These are phyloP conservation scores for Ericerus pela DNA, from an alignment of 1,140 invertebrate genomes.

Conservation along the genomic window DNA sequence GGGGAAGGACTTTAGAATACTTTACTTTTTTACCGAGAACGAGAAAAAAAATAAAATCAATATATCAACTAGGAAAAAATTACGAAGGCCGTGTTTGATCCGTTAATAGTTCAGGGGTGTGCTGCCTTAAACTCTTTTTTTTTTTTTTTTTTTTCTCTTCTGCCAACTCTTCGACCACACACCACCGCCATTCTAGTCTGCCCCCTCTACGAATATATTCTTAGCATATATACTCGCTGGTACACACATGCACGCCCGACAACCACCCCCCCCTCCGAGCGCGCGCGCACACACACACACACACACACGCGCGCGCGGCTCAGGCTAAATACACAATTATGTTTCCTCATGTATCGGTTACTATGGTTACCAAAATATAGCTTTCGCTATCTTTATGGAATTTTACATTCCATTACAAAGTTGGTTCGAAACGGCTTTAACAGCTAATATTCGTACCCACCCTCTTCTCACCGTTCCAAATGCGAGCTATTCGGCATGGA, in stretches of 20 bases:
- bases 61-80: slow-evolving; percentile 12
- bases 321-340: slow-evolving; percentile 12
- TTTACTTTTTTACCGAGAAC: slow-evolving; percentile 2
- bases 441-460: slow-evolving; percentile 7
- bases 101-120: slow-evolving; percentile 11
- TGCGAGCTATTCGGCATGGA: too few relatives aligned
- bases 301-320: too few relatives aligned
- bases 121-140: slow-evolving; percentile 6
- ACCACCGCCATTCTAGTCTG: too few relatives aligned
- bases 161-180: neutral
- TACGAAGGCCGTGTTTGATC: slow-evolving; percentile 11
- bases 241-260: too few relatives aligned
- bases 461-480: too few relatives aligned
- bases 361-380: slow-evolving; percentile 11
- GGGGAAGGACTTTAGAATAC: too few relatives aligned
- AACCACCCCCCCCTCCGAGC: neutral
- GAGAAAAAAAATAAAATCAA: slow-evolving; percentile 11
- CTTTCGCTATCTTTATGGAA: slow-evolving; percentile 11
- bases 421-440: slow-evolving; percentile 4
- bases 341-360: slow-evolving; percentile 9
- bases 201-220: too few relatives aligned
- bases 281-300: neutral
- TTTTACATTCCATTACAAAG: slow-evolving; percentile 10
- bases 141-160: too few relatives aligned
- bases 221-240: too few relatives aligned